phyloP scores from a whole-genome alignment of 1,140 invertebrate species.

The Cheumatopsyche charites region DNA sequence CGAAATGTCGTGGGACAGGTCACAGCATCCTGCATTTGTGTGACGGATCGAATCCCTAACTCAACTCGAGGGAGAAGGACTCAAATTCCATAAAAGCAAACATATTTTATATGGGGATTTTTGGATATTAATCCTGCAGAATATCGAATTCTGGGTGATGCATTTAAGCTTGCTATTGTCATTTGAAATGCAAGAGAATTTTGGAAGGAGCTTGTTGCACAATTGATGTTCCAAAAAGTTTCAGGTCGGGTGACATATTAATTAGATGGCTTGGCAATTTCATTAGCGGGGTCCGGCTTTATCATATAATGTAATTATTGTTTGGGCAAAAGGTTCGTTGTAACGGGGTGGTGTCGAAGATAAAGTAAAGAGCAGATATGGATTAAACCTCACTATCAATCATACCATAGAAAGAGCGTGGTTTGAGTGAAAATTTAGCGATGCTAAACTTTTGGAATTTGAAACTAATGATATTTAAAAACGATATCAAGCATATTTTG shows the following conservation, averaged over 20 bases:
- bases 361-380: slow-evolving; percentile 33
- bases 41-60: too few relatives aligned
- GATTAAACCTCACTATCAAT: slow-evolving; percentile 39
- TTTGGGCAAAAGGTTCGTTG: slow-evolving; percentile 15
- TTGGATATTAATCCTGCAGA: too few relatives aligned
- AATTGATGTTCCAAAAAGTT: neutral
- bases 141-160: too few relatives aligned
- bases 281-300: slow-evolving; percentile 27
- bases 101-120: too few relatives aligned
- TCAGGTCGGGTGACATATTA: neutral
- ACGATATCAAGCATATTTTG: too few relatives aligned
- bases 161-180: too few relatives aligned
- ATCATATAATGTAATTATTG: slow-evolving; percentile 22
- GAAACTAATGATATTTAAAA: too few relatives aligned
- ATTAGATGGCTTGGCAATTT: slow-evolving; percentile 27
- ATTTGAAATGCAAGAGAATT: neutral
- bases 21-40: slow-evolving; percentile 31
- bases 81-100: slow-evolving; percentile 4
- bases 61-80: neutral
- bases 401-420: slow-evolving; percentile 16
- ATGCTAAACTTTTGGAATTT: too few relatives aligned
- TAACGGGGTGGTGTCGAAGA: slow-evolving; percentile 30
- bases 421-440: neutral
- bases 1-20: slow-evolving; percentile 35
- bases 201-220: neutral